Conservation (phyloP, 2,888 invertebrate species). For the Hydrotaea diabolus region DNA sequence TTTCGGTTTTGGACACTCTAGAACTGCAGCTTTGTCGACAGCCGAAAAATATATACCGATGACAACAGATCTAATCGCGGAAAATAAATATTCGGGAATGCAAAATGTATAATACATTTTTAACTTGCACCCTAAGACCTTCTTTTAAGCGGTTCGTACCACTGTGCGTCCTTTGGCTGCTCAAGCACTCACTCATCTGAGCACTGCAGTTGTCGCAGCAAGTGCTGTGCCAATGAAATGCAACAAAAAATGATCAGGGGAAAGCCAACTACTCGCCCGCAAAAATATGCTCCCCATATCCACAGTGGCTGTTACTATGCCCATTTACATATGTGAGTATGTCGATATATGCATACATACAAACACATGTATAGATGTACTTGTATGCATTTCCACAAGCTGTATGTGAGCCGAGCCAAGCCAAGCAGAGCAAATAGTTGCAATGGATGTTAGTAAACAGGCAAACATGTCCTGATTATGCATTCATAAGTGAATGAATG, state of each 20-base stretch:
- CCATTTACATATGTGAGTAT: neutral
- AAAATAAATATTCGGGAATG: too few relatives aligned
- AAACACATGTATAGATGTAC: neutral
- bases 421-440: slow-evolving; percentile 29
- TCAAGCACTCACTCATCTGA: slow-evolving; percentile 50
- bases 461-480: slow-evolving; percentile 63
- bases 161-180: neutral
- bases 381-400: neutral
- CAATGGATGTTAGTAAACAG: slow-evolving; percentile 53
- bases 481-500: slow-evolving; percentile 36
- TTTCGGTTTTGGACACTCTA: too few relatives aligned
- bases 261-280: neutral
- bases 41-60: too few relatives aligned
- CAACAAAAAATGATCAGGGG: slow-evolving; percentile 5
- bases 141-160: too few relatives aligned
- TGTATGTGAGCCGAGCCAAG: neutral
- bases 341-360: too few relatives aligned
- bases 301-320: neutral
- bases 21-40: too few relatives aligned
- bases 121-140: too few relatives aligned
- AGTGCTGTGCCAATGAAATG: slow-evolving; percentile 62
- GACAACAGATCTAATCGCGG: too few relatives aligned
- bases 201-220: slow-evolving; percentile 58
- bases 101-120: too few relatives aligned
- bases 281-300: neutral